Evolutionary conservation across 1,140 invertebrate genomes (phyloP), one percentile per base, ranked within the genome.

Genomic region (Drosophila bifasciata): DNA sequence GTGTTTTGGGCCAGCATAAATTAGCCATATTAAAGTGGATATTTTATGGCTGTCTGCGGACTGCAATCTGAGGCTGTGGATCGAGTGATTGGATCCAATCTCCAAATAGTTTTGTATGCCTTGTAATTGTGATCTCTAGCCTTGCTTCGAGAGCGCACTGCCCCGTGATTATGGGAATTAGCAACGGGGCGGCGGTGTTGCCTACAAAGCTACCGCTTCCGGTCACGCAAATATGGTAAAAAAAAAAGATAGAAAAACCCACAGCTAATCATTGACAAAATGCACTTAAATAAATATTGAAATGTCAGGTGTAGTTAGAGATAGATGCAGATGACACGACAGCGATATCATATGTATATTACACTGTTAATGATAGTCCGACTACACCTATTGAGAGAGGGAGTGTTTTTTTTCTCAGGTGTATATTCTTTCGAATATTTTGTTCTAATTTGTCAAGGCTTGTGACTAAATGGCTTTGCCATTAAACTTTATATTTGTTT

Each of bases 161-260:
- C 69, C 41, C 13, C 19, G 9, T 45, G 66, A 59, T 70, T 67
- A 13, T 32, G 25, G 19, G 44, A 17, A 74, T 61, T 73, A 64
- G 79, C 44, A 40, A 73, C 64, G 55, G 71, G 32, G 32, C 32
- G 32, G 32, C 72, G 67, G 71, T 73, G 80, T 76, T 70, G 58
- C 71, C 66, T 76, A 84, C 80, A 85, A 85, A 85, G 48, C 77
- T 69, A 17, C 49, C 5, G 41, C 44, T 69, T 85, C 80, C 80
- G 68, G 81, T 86, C 80, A 86, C 73, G 72, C 23, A 25, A 25
- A 25, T n/a, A n/a, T n/a, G n/a, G n/a, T n/a, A n/a, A n/a, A 25
- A 5, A 25, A 21, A 19, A 1, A 1, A 19, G 3, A 19, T 1
- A 32, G 13, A 36, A 36, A 46, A 69, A 69, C 73, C 66, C 69